Evolutionary conservation across 2,888 invertebrate genomes (phyloP).

Genomic region (Rapana venosa): DNA sequence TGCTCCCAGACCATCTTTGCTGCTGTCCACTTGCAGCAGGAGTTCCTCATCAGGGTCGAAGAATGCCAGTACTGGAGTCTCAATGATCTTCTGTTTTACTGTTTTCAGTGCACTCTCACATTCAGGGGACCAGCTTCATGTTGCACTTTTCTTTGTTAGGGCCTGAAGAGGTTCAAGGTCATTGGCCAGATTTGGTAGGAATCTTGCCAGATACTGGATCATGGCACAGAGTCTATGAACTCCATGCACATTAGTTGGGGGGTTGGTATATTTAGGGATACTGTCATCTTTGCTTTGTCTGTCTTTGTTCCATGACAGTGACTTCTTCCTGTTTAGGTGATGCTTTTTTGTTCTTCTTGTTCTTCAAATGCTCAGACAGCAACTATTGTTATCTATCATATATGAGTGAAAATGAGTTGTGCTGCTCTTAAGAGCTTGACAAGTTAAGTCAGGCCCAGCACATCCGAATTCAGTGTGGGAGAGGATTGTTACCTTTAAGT

Average conservation of each 20-base stretch:
- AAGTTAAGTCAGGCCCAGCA: no score
- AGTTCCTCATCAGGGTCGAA: neutral
- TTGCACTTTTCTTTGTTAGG: conserved; percentile 47
- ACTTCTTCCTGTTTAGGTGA: conserved; percentile 36
- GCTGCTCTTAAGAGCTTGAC: no score
- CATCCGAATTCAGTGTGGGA: no score
- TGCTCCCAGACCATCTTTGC: conserved; percentile 44
- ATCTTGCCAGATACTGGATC: conserved; percentile 52
- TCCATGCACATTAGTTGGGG: conserved; percentile 50
- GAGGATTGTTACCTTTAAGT: no score
- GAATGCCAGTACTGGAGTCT: conserved; percentile 38
- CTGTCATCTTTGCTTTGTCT: conserved; percentile 48
- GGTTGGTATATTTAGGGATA: conserved; percentile 39
- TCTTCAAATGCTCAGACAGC: no score
- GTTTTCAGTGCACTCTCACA: conserved; percentile 33
- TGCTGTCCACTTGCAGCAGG: conserved; percentile 45
- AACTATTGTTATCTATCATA: no score
- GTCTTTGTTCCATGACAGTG: conserved; percentile 52
- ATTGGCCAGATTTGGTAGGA: conserved; percentile 37
- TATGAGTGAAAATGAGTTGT: no score
- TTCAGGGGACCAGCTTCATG: conserved; percentile 43
- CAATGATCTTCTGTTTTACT: conserved; percentile 37
- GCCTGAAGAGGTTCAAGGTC: conserved; percentile 38
- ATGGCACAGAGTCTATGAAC: conserved; percentile 55
- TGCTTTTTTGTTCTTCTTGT: no score